A percentile compares a stretch with the other conserved stretches of the same genome.
Conservation (phyloP, 2,888 invertebrate species). For the Anthophora plumipes region DNA sequence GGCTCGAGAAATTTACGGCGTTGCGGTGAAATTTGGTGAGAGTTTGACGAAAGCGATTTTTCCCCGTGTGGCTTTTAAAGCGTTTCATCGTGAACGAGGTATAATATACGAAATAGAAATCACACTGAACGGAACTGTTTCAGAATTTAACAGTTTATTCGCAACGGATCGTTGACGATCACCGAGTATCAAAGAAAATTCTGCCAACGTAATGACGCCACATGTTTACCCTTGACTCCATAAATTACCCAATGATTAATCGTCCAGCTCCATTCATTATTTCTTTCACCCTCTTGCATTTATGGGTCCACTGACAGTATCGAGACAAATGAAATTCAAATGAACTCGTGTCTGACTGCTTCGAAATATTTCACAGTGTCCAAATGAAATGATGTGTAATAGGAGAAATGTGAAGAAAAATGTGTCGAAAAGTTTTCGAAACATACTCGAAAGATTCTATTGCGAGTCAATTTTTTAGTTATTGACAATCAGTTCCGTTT, state of each 20-base stretch:
- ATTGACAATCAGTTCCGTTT: neutral
- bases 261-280: neutral
- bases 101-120: neutral
- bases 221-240: neutral
- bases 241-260: conserved; percentile 40
- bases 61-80: neutral
- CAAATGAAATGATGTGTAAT: neutral
- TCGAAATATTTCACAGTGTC: neutral
- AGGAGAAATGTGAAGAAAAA: no score
- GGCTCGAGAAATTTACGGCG: neutral
- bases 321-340: neutral
- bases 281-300: neutral
- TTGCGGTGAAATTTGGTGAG: neutral
- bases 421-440: no score
- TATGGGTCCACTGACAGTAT: neutral
- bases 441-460: no score
- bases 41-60: neutral
- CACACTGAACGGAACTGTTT: neutral
- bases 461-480: neutral
- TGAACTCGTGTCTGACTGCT: neutral
- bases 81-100: no score
- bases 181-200: conserved; percentile 2
- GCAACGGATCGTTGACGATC: neutral
- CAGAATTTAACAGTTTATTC: neutral
- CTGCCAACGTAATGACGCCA: conserved; percentile 1